phyloP scores from a whole-genome alignment of 2,888 invertebrate species.

The Phyllotreta cruciferae region DNA sequence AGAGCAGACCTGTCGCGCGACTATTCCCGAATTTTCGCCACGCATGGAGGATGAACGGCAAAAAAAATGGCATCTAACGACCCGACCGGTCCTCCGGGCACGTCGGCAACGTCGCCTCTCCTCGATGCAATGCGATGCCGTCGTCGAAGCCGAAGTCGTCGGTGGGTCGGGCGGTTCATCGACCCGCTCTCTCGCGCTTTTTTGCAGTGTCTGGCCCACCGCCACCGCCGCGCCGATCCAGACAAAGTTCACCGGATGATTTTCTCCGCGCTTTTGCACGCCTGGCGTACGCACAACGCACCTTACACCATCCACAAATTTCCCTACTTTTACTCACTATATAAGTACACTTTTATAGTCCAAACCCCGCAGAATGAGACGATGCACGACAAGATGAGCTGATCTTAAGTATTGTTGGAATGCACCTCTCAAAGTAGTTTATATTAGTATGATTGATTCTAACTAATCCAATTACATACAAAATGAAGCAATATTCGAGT shows the following conservation, averaged over 20 bases:
- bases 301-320: no score
- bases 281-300: neutral
- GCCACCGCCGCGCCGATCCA: conserved; percentile 36
- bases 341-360: no score
- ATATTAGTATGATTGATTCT: no score
- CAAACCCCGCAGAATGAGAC: no score
- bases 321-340: no score
- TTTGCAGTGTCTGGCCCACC: conserved; percentile 46
- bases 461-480: no score
- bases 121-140: conserved; percentile 20
- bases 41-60: no score
- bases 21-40: no score
- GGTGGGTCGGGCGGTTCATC: conserved; percentile 37
- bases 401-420: no score
- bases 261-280: conserved; percentile 19
- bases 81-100: neutral
- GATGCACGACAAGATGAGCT: no score
- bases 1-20: neutral
- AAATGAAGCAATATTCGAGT: no score
- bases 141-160: conserved; percentile 27
- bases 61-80: neutral
- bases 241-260: conserved; percentile 43
- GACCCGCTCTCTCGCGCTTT: conserved; percentile 39
- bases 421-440: no score
- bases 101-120: conserved; percentile 30